These are phyloP conservation scores for Muntiacus muntjak DNA, from an alignment of 2,113 vertebrate genomes.

Conservation along the genomic window DNA sequence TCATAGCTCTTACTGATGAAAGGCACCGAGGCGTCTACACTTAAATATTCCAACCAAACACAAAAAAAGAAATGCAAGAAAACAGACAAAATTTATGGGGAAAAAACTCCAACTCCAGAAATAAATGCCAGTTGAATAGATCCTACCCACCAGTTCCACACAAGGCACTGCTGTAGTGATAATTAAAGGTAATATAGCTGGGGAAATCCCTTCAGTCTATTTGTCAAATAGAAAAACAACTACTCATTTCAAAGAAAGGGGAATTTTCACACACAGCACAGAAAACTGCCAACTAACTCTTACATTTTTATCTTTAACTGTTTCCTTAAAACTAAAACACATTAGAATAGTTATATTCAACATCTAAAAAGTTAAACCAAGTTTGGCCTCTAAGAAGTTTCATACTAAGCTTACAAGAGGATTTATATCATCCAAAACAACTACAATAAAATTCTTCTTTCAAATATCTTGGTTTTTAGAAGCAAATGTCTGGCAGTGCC, in stretches of 20 bases:
- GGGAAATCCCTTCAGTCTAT: slow-evolving; percentile 69
- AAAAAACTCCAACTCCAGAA: neutral
- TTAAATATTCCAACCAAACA: slow-evolving; percentile 11
- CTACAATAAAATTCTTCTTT: slow-evolving; percentile 11
- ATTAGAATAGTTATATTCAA: neutral
- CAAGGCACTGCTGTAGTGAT: neutral
- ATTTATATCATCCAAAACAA: neutral
- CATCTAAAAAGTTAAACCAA: slow-evolving; percentile 31
- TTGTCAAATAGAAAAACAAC: slow-evolving; percentile 73
- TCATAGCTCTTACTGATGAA: neutral
- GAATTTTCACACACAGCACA: slow-evolving; percentile 65
- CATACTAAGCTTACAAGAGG: neutral
- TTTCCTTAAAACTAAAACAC: slow-evolving; percentile 31
- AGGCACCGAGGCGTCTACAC: neutral
- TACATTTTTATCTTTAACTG: slow-evolving; percentile 10
- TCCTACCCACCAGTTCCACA: neutral
- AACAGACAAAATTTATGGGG: neutral
- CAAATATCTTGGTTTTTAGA: neutral
- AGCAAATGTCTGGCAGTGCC: neutral
- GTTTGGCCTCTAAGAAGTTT: neutral
- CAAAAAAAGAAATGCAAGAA: slow-evolving; percentile 20
- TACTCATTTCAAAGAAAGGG: slow-evolving; percentile 73
- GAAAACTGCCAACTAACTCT: slow-evolving; percentile 69
- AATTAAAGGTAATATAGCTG: slow-evolving; percentile 52
- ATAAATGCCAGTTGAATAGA: neutral